Evolutionary conservation across 2,113 vertebrate genomes (phyloP).

Genomic region (Notothenia coriiceps): DNA sequence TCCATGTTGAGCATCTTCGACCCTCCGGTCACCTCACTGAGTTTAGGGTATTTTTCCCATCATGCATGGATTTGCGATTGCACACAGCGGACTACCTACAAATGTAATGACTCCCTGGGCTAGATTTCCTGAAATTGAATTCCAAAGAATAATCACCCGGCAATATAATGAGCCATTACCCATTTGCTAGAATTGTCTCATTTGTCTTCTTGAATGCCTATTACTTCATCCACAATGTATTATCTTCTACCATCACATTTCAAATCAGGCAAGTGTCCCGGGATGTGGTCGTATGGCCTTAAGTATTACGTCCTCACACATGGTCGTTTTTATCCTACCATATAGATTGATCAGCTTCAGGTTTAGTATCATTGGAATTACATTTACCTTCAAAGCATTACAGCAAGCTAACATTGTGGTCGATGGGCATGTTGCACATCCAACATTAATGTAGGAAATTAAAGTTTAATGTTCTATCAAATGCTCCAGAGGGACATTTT

Average conservation of each 20-base stretch:
- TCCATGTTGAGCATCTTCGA: constrained; percentile 42
- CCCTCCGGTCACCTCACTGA: constrained; percentile 39
- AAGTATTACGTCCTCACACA: neutral
- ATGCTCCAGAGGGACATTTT: neutral
- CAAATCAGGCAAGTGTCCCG: constrained; percentile 21
- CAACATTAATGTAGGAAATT: neutral
- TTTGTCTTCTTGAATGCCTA: constrained; percentile 65
- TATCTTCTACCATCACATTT: constrained; percentile 50
- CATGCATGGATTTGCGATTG: constrained; percentile 49
- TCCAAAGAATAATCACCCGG: constrained; percentile 59
- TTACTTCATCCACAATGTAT: constrained; percentile 52
- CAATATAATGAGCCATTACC: constrained; percentile 67
- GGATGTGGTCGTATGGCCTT: neutral
- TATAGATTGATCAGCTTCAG: neutral
- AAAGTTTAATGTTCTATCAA: neutral
- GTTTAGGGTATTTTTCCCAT: constrained; percentile 54
- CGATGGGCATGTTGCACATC: neutral
- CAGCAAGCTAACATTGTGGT: neutral
- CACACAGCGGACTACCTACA: constrained; percentile 63
- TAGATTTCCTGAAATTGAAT: constrained; percentile 67
- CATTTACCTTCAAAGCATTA: neutral
- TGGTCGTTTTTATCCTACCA: neutral
- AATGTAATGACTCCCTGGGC: constrained; percentile 55
- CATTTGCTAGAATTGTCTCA: constrained; percentile 48
- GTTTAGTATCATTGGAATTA: neutral